Percentiles rank a stretch among this genome's conserved stretches.
Conservation (phyloP, 2,888 invertebrate species). For the Protophormia terraenovae region DNA sequence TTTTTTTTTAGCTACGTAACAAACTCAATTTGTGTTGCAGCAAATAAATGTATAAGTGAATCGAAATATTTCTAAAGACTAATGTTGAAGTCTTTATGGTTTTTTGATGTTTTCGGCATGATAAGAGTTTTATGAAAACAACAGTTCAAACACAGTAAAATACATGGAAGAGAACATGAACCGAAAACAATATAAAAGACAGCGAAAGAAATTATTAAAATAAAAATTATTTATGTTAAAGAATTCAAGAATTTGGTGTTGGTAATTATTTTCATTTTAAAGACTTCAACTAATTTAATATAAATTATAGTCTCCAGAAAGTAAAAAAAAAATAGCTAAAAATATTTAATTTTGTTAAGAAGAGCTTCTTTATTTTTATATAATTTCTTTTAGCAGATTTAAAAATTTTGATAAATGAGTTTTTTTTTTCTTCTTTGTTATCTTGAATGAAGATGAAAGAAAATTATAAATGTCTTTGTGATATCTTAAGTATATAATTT, state of each 20-base stretch:
- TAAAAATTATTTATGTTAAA: background rate
- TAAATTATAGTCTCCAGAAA: background rate
- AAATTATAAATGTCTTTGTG: background rate
- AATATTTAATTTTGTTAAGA: background rate
- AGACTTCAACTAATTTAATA: background rate
- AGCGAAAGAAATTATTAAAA: background rate
- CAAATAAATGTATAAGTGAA: background rate
- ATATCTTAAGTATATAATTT: conserved; percentile 12
- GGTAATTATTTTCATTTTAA: background rate
- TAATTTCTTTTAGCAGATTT: background rate
- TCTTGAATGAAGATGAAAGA: background rate
- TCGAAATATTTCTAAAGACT: background rate
- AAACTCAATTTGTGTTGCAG: background rate
- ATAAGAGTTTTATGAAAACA: conserved; percentile 54
- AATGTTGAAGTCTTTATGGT: conserved; percentile 7
- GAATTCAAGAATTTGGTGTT: background rate
- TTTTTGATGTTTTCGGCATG: conserved; percentile 66
- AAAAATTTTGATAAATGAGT: conserved; percentile 12
- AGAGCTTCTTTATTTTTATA: background rate
- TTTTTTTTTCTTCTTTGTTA: background rate
- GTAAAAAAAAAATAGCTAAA: background rate
- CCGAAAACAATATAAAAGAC: background rate
- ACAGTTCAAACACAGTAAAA: background rate
- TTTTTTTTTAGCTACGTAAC: background rate
- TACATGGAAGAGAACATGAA: background rate